Conservation (phyloP, 1,140 invertebrate species). For the Conus betulinus region DNA sequence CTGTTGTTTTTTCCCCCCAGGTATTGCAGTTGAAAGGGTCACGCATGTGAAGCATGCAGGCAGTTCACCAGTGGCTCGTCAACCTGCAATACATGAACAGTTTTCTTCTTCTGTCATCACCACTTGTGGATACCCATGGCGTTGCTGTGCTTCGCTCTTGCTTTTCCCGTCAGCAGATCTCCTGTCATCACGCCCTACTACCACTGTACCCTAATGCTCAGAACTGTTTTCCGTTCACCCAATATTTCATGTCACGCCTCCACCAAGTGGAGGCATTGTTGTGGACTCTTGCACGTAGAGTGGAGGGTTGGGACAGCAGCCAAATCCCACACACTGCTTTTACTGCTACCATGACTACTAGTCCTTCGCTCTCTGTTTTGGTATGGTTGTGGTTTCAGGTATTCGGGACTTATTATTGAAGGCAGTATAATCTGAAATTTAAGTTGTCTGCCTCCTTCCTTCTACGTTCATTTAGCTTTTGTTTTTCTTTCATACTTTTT, state of each 20-base stretch:
- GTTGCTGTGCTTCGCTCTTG: conserved; percentile 8
- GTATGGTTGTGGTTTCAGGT: background rate
- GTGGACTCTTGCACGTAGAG: background rate
- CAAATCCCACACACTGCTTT: too few relatives aligned
- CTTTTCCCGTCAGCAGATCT: background rate
- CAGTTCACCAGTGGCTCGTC: background rate
- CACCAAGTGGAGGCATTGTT: background rate
- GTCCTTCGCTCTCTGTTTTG: too few relatives aligned
- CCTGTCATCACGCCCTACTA: background rate
- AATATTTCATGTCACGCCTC: background rate
- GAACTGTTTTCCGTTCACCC: background rate
- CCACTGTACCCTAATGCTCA: background rate
- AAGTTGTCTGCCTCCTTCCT: too few relatives aligned
- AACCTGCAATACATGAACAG: background rate
- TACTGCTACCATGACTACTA: too few relatives aligned
- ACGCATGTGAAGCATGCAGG: conserved; percentile 82
- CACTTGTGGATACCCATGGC: background rate
- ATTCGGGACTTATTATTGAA: too few relatives aligned
- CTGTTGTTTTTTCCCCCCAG: conserved; percentile 53
- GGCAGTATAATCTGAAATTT: too few relatives aligned
- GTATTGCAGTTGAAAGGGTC: conserved; percentile 86
- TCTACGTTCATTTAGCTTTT: too few relatives aligned
- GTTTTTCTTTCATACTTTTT: too few relatives aligned
- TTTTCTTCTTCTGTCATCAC: background rate
- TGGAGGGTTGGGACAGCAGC: too few relatives aligned